Evolutionary conservation across 1,140 invertebrate species (phyloP).

Genomic region (Trichonephila clavipes): DNA sequence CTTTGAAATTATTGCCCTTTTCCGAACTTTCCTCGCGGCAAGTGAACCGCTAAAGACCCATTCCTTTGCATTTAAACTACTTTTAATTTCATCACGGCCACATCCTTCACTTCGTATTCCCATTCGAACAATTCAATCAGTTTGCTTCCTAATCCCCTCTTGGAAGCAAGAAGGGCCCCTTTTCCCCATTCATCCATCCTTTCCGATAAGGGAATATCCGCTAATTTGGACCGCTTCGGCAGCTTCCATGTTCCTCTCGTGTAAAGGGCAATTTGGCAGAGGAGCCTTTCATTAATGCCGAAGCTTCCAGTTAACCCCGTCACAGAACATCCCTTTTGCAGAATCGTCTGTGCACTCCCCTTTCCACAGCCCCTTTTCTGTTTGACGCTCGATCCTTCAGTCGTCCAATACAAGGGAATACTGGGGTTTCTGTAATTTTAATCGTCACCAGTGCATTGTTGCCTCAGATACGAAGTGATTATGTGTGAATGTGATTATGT

Average conservation of each 20-base stretch:
- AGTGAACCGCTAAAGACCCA: slow-evolving; percentile 6
- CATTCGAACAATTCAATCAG: slow-evolving; percentile 70
- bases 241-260: slow-evolving; percentile 34
- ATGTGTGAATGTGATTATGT: slow-evolving; percentile 59
- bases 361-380: not conserved
- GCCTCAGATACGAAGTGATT: slow-evolving; percentile 52
- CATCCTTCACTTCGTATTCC: slow-evolving; percentile 31
- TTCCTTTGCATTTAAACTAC: slow-evolving; percentile 61
- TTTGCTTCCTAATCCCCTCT: slow-evolving; percentile 54
- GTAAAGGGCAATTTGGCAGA: slow-evolving; percentile 69
- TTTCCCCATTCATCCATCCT: not conserved
- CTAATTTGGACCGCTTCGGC: slow-evolving; percentile 66
- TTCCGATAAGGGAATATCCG: slow-evolving; percentile 54
- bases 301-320: slow-evolving; percentile 44
- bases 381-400: slow-evolving; percentile 1
- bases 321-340: slow-evolving; percentile 43
- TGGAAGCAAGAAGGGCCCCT: not conserved
- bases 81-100: slow-evolving; percentile 55
- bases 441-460: slow-evolving; percentile 25
- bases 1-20: slow-evolving; percentile 9
- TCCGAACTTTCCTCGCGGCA: not conserved
- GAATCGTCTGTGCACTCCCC: slow-evolving; percentile 2
- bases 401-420: slow-evolving; percentile 34
- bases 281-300: slow-evolving; percentile 67
- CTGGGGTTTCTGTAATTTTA: slow-evolving; percentile 56